Evolutionary conservation across 2,797 vertebrate genomes (phyloP).

Genomic region (Lagorchestes hirsutus): DNA sequence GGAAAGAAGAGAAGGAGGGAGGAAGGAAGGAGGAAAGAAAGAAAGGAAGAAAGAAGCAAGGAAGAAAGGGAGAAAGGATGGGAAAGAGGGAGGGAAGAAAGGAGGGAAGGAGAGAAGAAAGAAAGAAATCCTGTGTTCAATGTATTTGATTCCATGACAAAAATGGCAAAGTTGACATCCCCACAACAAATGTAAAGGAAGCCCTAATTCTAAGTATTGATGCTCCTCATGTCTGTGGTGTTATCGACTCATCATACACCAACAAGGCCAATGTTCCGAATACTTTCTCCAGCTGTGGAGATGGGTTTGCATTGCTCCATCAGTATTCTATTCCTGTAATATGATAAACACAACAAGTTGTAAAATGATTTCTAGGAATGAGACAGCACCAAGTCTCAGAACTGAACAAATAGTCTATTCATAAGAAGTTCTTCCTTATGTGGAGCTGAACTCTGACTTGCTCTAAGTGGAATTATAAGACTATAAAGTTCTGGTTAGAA

Average conservation of each 20-base stretch:
- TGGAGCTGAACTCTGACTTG: not conserved
- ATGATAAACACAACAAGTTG: not conserved
- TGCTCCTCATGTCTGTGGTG: constrained; percentile 36
- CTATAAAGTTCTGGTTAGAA: not conserved
- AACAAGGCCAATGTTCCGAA: not conserved
- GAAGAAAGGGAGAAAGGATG: not conserved
- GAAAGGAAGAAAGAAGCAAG: not conserved
- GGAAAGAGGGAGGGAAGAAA: too few relatives aligned
- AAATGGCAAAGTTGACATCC: constrained; percentile 53
- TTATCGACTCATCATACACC: constrained; percentile 32
- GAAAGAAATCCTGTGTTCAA: not conserved
- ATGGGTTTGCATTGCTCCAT: constrained; percentile 23
- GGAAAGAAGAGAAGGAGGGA: too few relatives aligned
- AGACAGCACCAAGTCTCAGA: constrained; percentile 50
- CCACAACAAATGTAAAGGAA: not conserved
- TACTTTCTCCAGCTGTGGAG: constrained; percentile 10
- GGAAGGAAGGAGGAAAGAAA: too few relatives aligned
- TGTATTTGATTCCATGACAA: constrained; percentile 24
- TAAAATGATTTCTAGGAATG: constrained; percentile 43
- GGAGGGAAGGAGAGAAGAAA: too few relatives aligned
- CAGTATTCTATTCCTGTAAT: constrained; percentile 6
- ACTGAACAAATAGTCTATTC: constrained; percentile 41
- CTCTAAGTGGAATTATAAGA: not conserved
- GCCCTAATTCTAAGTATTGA: constrained; percentile 25
- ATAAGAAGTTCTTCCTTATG: not conserved